phyloP scores from a whole-genome alignment of 2,797 vertebrate genomes.

The Threskiornis aethiopicus region DNA sequence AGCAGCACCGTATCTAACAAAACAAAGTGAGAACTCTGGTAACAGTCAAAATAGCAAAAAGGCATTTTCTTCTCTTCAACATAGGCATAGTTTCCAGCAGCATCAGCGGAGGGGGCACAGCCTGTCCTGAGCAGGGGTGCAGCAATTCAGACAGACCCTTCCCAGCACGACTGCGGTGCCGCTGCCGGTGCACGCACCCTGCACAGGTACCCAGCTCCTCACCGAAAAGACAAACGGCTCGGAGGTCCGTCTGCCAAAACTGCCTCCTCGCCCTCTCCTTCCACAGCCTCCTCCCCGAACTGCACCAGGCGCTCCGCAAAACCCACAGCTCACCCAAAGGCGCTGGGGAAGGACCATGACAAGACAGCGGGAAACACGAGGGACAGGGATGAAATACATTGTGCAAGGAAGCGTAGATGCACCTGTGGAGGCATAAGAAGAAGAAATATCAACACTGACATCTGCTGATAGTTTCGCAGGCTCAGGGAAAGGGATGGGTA shows the following conservation, averaged over 20 bases:
- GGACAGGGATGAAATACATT: background rate
- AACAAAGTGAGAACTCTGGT: background rate
- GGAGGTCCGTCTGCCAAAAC: background rate
- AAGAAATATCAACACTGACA: background rate
- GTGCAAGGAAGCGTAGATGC: accelerated
- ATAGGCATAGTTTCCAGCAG: background rate
- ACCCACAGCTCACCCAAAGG: background rate
- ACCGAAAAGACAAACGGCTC: background rate
- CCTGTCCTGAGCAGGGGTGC: background rate
- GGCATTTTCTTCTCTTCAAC: background rate
- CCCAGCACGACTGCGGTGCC: accelerated
- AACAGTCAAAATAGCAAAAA: background rate
- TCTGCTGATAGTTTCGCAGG: background rate
- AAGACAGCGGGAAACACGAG: background rate
- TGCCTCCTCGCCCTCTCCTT: background rate
- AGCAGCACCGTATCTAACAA: background rate
- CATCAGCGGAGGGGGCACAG: accelerated
- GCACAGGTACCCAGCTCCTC: background rate
- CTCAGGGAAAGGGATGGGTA: background rate
- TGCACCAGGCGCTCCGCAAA: accelerated
- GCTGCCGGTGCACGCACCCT: background rate
- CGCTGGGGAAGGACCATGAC: background rate
- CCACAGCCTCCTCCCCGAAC: background rate
- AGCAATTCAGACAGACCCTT: background rate
- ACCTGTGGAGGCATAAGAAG: background rate